Evolutionary conservation across 2,797 vertebrate genomes (phyloP).

Genomic region (Choloepus didactylus): DNA sequence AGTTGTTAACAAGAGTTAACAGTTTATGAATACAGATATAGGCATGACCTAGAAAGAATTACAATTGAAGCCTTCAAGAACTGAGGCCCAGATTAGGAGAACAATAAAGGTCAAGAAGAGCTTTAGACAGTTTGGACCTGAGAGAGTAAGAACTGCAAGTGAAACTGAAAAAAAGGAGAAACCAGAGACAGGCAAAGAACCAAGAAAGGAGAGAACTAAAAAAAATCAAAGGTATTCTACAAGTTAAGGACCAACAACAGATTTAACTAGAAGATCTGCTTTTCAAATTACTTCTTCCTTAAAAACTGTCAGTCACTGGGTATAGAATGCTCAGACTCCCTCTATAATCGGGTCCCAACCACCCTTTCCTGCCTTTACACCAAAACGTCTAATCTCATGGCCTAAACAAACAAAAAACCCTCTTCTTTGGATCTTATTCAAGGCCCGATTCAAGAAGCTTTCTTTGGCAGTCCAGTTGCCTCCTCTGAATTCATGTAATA

Average conservation of each 20-base stretch:
- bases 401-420: neutral
- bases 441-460: conserved; percentile 47
- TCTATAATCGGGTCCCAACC: conserved; percentile 22
- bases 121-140: conserved; percentile 12
- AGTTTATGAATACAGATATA: conserved; percentile 6
- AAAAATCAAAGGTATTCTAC: neutral
- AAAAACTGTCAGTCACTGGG: neutral
- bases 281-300: conserved; percentile 17
- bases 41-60: conserved; percentile 15
- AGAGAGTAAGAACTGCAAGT: neutral
- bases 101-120: neutral
- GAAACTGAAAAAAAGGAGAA: conserved; percentile 22
- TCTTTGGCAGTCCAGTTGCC: neutral
- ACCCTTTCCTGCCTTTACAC: neutral
- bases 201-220: neutral
- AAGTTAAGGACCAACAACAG: conserved; percentile 30
- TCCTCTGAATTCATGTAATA: conserved; percentile 26
- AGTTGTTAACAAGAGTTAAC: neutral
- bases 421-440: neutral
- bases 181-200: conserved; percentile 11
- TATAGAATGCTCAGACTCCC: conserved; percentile 18
- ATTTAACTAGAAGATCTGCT: neutral
- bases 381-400: neutral
- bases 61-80: neutral
- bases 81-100: neutral